phyloP scores from a whole-genome alignment of 2,113 vertebrate genomes.

The Boleophthalmus pectinirostris region DNA sequence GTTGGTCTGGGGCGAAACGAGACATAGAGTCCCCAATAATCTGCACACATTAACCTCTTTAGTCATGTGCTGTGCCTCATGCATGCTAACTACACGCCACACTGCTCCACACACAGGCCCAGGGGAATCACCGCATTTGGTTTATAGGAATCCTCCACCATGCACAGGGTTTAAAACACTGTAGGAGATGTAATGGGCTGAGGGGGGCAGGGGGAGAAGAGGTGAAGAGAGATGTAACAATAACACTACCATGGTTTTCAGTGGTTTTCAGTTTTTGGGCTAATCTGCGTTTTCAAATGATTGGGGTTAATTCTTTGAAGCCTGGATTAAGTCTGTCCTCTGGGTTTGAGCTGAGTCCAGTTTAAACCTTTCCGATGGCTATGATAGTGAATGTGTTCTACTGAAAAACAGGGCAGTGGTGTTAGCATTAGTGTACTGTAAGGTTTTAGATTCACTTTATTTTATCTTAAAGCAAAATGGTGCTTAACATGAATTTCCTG shows the following conservation, averaged over 20 bases:
- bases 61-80: slow-evolving; percentile 53
- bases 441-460: too few species aligned
- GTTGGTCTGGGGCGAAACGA: slow-evolving; percentile 58
- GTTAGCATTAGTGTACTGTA: slow-evolving; percentile 2
- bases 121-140: slow-evolving; percentile 55
- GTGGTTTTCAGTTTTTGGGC: slow-evolving; percentile 33
- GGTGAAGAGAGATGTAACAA: slow-evolving; percentile 22
- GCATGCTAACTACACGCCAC: slow-evolving; percentile 45
- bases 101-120: slow-evolving; percentile 21
- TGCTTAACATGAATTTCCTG: too few species aligned
- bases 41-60: slow-evolving; percentile 50
- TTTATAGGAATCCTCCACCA: slow-evolving; percentile 52
- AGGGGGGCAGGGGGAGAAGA: slow-evolving; percentile 38
- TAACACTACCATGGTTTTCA: slow-evolving; percentile 23
- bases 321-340: slow-evolving; percentile 52
- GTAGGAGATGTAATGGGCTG: slow-evolving; percentile 63
- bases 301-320: slow-evolving; percentile 46
- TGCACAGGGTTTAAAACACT: slow-evolving; percentile 59
- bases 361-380: slow-evolving; percentile 36
- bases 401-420: slow-evolving; percentile 23
- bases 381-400: slow-evolving; percentile 19
- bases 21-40: slow-evolving; percentile 52
- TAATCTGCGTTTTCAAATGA: slow-evolving; percentile 51
- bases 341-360: slow-evolving; percentile 38
- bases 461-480: too few species aligned